Percentiles rank a stretch among this genome's conserved stretches.
phyloP scores from a whole-genome alignment of 2,888 invertebrate species.

The Willowsia nigromaculata region DNA sequence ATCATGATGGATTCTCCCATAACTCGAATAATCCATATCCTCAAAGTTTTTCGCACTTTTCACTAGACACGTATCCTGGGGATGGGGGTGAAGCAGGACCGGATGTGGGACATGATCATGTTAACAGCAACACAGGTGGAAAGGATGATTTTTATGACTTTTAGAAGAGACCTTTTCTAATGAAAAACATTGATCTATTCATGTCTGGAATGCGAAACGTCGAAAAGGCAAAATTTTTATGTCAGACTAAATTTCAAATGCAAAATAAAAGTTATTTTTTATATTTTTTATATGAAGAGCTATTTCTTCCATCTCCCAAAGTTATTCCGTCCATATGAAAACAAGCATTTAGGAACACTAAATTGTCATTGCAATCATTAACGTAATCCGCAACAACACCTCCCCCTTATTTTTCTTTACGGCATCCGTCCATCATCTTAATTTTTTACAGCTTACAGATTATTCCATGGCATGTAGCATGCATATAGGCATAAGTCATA shows the following conservation, averaged over 20 bases:
- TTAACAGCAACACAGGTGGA: constrained; percentile 23
- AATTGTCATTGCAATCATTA: background rate
- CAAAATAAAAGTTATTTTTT: too few species aligned
- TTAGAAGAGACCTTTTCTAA: too few species aligned
- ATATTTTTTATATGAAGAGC: too few species aligned
- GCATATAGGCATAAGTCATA: too few species aligned
- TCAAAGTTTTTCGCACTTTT: constrained; percentile 56
- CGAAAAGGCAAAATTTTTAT: too few species aligned
- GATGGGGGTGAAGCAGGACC: background rate
- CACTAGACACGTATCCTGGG: constrained; percentile 46
- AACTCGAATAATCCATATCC: constrained; percentile 4
- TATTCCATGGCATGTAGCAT: too few species aligned
- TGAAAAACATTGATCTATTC: too few species aligned
- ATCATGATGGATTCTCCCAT: background rate
- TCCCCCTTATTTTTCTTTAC: background rate
- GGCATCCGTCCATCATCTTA: background rate
- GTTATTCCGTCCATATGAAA: too few species aligned
- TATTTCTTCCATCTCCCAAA: too few species aligned
- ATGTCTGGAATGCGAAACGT: too few species aligned
- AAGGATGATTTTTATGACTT: constrained; percentile 63
- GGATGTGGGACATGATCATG: constrained; percentile 9
- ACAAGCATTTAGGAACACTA: background rate
- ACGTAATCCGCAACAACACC: background rate
- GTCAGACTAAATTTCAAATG: too few species aligned
- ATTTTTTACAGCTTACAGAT: background rate